Evolutionary conservation across 2,113 vertebrate genomes (phyloP), one percentile per base, ranked within the genome.

Genomic region (Calypte anna): DNA sequence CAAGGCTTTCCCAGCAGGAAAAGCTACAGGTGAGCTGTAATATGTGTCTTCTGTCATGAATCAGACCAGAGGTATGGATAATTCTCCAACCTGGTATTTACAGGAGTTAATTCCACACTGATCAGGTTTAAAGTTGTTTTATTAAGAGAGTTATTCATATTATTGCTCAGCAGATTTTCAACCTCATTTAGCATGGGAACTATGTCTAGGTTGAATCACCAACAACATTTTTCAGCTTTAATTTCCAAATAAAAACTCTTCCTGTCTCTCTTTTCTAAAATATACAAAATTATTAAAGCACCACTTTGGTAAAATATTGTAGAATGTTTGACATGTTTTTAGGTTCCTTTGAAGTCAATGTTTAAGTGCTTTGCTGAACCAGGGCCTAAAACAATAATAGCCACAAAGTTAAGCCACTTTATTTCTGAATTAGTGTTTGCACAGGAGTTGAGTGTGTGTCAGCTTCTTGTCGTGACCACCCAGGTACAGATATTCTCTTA

Each of bases 321-420:
- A 63, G 63, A 79, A 82, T 0, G 30, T 93, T 84, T 87, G 82
- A 57, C 55, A 23, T 93, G 36, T 77, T 91, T 93, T 78, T 5
- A 68, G 81, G 17, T 57, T 67, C 76, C 80, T 88, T 90, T 94
- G 90, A 96, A 95, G 85, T 93, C 43, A 25, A 7, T 54, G 50
- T 81, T 86, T 91, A 92, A 95, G 72, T 93, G 57, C 82, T 93
- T 78, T 95, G 72, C 79, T 96, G 95, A 96, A 96, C 53, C 44
- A 31, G 76, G 48, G 68, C 90, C 91, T 96, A 95, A 94, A 86
- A 36, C 36, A 95, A 86, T 74, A 94, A 61, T 8, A 68, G 12
- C 20, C 53, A 58, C 33, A 10, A 80, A 75, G 44, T 86, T 84
- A 84, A 92, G 57, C 25, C n/a, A 54, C 67, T 96, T 68, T 27